Evolutionary conservation across 2,888 invertebrate genomes (phyloP).

Genomic region (Prosopocoilus inquinatus): DNA sequence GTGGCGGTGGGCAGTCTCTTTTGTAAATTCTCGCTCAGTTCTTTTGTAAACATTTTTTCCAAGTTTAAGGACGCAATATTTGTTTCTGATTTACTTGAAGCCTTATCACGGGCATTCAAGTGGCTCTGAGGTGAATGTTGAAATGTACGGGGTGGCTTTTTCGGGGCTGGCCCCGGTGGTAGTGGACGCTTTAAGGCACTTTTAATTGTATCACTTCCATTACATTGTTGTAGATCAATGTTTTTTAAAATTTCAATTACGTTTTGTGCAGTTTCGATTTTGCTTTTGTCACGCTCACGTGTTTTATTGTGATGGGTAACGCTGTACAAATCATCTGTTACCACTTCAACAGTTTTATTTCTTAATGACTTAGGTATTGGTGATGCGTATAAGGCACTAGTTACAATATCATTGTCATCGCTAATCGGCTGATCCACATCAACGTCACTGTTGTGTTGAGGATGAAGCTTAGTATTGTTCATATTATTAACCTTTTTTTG

Average conservation of each 20-base stretch:
- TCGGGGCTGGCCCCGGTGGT: conserved; percentile 70
- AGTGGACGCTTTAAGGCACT: conserved; percentile 66
- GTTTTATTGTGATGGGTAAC: conserved; percentile 32
- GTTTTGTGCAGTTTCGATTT: conserved; percentile 17
- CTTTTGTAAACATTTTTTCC: conserved; percentile 27
- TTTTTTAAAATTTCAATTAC: conserved; percentile 19
- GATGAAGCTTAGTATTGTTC: background rate
- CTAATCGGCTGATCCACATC: no score
- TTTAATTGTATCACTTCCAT: conserved; percentile 59
- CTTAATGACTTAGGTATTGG: conserved; percentile 42
- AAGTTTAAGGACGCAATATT: conserved; percentile 15
- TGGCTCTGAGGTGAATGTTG: conserved; percentile 41
- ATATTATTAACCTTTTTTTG: background rate
- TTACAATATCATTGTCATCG: background rate
- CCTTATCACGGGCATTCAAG: conserved; percentile 4
- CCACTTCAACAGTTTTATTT: background rate
- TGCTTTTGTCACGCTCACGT: background rate
- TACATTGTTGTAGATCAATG: conserved; percentile 14
- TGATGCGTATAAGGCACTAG: conserved; percentile 36
- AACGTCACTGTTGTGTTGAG: no score
- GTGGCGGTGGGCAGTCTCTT: conserved; percentile 8
- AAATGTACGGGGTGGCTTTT: conserved; percentile 72
- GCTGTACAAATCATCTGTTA: background rate
- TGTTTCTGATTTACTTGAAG: conserved; percentile 9
- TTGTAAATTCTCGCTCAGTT: conserved; percentile 29